Evolutionary conservation across 1,140 invertebrate species (phyloP).

Genomic region (honey bee (Apis mellifera)): DNA sequence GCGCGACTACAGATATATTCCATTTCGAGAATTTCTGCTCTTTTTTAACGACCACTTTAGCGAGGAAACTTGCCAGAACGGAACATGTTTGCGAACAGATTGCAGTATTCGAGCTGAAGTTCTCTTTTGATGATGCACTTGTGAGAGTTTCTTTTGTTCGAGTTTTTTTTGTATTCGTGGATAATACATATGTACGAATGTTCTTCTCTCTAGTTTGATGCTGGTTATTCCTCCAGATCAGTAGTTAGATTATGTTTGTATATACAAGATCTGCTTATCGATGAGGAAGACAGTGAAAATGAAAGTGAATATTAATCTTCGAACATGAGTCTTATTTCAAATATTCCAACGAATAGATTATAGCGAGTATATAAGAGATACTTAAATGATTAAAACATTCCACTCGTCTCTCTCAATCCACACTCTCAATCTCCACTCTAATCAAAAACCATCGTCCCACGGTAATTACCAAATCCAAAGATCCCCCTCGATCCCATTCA

Average conservation of each 20-base stretch:
- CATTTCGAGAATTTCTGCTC: slow-evolving; percentile 40
- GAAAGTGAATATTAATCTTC: too few species aligned
- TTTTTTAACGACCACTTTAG: neutral
- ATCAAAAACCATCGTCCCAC: slow-evolving; percentile 11
- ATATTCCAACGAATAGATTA: too few species aligned
- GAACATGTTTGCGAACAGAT: slow-evolving; percentile 17
- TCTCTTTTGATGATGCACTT: slow-evolving; percentile 5
- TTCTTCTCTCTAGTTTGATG: neutral
- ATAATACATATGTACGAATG: neutral
- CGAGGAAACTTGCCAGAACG: neutral
- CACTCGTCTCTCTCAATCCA: too few species aligned
- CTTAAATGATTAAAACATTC: too few species aligned
- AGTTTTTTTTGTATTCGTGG: neutral
- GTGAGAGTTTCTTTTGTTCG: neutral
- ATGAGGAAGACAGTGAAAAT: too few species aligned
- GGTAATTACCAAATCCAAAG: slow-evolving; percentile 37
- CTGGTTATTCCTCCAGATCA: neutral
- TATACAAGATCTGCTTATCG: neutral
- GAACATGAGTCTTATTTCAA: too few species aligned
- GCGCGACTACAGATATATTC: slow-evolving; percentile 6
- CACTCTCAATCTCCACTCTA: neutral
- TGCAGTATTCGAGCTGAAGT: slow-evolving; percentile 6
- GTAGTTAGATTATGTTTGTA: neutral
- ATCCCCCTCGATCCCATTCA: slow-evolving; percentile 5
- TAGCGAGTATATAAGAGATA: too few species aligned